These are phyloP conservation scores for Spilosoma lubricipeda DNA, from an alignment of 2,888 invertebrate species.

Conservation along the genomic window DNA sequence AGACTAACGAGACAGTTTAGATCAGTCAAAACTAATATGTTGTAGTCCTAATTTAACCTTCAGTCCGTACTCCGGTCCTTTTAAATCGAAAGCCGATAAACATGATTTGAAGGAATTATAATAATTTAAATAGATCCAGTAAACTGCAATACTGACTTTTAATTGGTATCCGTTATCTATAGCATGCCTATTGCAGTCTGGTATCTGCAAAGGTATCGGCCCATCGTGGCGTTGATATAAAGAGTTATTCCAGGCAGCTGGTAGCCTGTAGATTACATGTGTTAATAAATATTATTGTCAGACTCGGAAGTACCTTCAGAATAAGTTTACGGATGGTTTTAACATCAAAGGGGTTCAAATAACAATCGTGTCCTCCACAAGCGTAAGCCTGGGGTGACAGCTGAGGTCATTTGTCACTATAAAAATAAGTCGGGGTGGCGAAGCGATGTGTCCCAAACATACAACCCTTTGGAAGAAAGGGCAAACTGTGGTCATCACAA, in stretches of 20 bases:
- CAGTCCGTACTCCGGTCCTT: not conserved
- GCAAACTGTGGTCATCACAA: not conserved
- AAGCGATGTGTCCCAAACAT: no score
- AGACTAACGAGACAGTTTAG: not conserved
- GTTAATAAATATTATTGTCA: not conserved
- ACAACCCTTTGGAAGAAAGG: not conserved
- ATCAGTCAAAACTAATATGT: not conserved
- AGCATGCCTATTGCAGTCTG: constrained; percentile 25
- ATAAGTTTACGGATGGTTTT: not conserved
- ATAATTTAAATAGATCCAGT: not conserved
- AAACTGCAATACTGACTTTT: constrained; percentile 42
- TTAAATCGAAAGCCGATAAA: not conserved
- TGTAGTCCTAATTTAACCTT: not conserved
- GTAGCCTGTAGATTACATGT: constrained; percentile 16
- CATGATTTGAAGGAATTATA: not conserved
- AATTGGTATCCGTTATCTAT: constrained; percentile 34
- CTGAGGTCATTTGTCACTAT: not conserved
- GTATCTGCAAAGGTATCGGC: constrained; percentile 14
- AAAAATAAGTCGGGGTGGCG: no score
- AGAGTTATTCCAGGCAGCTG: constrained; percentile 13
- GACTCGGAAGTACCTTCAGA: not conserved
- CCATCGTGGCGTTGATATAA: constrained; percentile 25
- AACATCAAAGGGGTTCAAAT: not conserved
- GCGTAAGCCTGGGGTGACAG: not conserved
- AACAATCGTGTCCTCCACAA: not conserved